Evolutionary conservation across 2,113 vertebrate species (phyloP), one percentile per base, ranked within the genome.

Genomic region (Zingel zingel): DNA sequence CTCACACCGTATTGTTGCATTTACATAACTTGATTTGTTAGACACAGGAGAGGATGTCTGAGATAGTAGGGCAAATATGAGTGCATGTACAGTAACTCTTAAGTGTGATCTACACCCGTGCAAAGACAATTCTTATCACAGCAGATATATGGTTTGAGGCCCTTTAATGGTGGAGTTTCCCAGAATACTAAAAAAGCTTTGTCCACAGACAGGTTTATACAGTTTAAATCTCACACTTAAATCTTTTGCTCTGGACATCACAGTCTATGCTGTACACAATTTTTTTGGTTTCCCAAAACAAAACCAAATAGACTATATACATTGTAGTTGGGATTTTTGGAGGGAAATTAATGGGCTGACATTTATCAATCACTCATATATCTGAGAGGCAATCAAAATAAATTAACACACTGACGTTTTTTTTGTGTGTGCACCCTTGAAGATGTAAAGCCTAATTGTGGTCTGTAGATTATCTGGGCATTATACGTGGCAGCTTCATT

Each of bases 21-120:
- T 91, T 79, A 82, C 84, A 88, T 78, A 84, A 84, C 63, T 84
- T 93, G 86, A 92, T 94, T 91, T 92, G 91, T 89, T 82, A 69
- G 74, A 76, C 78, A 72, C 82, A 86, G 67, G 72, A 90, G 88
- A 81, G 75, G 80, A 74, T 77, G 85, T 81, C 83, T 86, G 79
- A 27, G 72, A 79, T 75, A 82, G 80, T 43, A 47, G 84, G 66
- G 77, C 65, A 80, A 82, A 85, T 33, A 80, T 33, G 73, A 87
- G 75, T 80, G 53, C 69, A 59, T 66, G 75, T 51, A 61, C 61
- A 74, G 69, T 84, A 59, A 75, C 65, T 83, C 67, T 43, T 76
- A 57, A 82, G 86, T 76, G 58, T 92, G 92, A 93, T 90, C 84
- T 90, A 90, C 81, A 77, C 79, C 76, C 79, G 23, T 83, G 87